These are phyloP conservation scores for Chiridota heheva DNA, from an alignment of 35 echinoderm and acorn worm genomes.

Conservation along the genomic window DNA sequence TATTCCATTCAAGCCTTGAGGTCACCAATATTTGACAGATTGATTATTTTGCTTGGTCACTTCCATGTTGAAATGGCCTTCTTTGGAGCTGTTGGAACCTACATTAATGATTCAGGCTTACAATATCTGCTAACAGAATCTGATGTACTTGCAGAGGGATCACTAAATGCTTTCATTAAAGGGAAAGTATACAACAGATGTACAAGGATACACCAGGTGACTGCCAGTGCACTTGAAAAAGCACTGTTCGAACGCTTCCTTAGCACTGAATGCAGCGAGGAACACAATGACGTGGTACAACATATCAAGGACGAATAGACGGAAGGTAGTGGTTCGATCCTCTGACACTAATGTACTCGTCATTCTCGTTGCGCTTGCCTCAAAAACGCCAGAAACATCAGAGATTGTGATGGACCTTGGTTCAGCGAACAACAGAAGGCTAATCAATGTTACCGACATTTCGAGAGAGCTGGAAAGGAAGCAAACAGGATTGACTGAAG, in stretches of 20 bases:
- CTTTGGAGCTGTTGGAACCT: constrained; percentile 78
- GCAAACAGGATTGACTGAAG: too few relatives aligned
- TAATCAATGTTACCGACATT: too few relatives aligned
- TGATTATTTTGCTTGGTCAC: constrained; percentile 77
- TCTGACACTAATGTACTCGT: too few relatives aligned
- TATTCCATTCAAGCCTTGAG: constrained; percentile 71
- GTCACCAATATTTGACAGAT: constrained; percentile 61
- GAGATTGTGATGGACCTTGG: too few relatives aligned
- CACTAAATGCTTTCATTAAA: constrained; percentile 61
- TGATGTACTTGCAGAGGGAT: constrained; percentile 70
- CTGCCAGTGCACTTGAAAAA: constrained; percentile 59
- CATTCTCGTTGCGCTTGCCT: too few relatives aligned
- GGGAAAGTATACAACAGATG: constrained; percentile 80
- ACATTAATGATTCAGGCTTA: constrained; percentile 67
- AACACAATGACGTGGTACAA: constrained; percentile 23
- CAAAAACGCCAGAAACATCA: too few relatives aligned
- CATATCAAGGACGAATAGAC: too few relatives aligned
- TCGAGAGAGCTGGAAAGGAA: too few relatives aligned
- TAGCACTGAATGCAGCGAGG: constrained; percentile 3
- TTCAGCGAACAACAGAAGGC: too few relatives aligned
- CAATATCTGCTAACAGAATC: constrained; percentile 59
- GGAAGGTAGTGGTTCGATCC: too few relatives aligned
- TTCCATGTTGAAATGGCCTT: constrained; percentile 75
- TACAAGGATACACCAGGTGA: constrained; percentile 62
- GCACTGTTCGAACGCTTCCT: constrained; percentile 50